These are phyloP conservation scores for Syngnathus acus DNA, from an alignment of 2,797 vertebrate genomes.

Conservation along the genomic window DNA sequence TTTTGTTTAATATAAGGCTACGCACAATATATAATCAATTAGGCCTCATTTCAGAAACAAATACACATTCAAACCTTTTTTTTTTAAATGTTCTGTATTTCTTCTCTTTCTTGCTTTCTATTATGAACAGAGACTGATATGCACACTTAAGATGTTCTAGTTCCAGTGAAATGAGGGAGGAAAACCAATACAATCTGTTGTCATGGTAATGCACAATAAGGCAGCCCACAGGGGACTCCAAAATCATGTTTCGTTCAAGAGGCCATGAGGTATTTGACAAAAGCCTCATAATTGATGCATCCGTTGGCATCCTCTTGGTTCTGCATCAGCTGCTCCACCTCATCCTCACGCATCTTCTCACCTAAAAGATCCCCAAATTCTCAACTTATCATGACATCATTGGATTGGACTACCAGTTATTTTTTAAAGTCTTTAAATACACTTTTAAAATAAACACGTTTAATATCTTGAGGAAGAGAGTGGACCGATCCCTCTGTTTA, in stretches of 20 bases:
- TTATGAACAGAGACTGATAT: neutral
- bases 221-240: slow-evolving; percentile 16
- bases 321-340: slow-evolving; percentile 76
- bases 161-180: neutral
- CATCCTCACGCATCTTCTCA: slow-evolving; percentile 75
- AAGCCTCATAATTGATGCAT: slow-evolving; percentile 77
- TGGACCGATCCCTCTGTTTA: too few relatives aligned
- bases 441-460: too few relatives aligned
- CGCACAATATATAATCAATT: neutral
- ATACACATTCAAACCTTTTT: neutral
- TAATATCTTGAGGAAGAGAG: too few relatives aligned
- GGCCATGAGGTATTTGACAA: slow-evolving; percentile 75
- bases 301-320: slow-evolving; percentile 77
- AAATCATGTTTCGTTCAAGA: slow-evolving; percentile 32
- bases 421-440: too few relatives aligned
- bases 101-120: neutral
- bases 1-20: too few relatives aligned
- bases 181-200: neutral
- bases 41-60: neutral
- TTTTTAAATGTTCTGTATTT: neutral
- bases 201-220: slow-evolving; percentile 11
- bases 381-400: neutral
- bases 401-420: neutral
- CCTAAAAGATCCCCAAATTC: slow-evolving; percentile 41
- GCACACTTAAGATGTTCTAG: neutral